These are phyloP conservation scores for Ascidia mentula DNA, from an alignment of 23 tunicate genomes.

Conservation along the genomic window DNA sequence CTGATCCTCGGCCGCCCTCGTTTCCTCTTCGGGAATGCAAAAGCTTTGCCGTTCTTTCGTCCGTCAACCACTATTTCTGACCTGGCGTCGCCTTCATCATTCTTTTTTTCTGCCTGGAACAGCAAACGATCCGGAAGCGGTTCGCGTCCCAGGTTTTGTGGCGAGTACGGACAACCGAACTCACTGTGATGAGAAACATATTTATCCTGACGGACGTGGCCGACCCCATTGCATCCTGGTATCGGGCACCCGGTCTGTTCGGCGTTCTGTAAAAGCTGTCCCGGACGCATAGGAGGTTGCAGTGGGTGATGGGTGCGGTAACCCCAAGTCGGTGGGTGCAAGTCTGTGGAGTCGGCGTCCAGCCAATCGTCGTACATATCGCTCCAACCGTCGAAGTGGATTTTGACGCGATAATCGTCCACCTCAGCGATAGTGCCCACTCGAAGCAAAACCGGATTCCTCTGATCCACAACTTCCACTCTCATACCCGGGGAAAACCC, in stretches of 20 bases:
- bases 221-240: conserved; percentile 62
- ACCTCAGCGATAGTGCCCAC: conserved; percentile 60
- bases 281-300: conserved; percentile 40
- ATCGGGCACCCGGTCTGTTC: conserved; percentile 59
- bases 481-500: conserved; percentile 40
- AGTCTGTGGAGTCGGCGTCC: conserved; percentile 62
- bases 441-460: conserved; percentile 62
- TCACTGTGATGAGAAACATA: conserved; percentile 65
- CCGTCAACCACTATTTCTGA: background rate
- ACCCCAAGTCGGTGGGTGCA: conserved; percentile 74
- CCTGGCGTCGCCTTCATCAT: background rate
- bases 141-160: conserved; percentile 39
- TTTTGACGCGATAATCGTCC: conserved; percentile 34
- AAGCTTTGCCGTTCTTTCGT: background rate
- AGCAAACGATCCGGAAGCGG: conserved; percentile 16
- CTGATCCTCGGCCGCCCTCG: conserved; percentile 3
- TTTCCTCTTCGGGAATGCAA: background rate
- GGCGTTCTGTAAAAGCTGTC: background rate
- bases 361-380: conserved; percentile 57
- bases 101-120: background rate
- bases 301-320: conserved; percentile 44
- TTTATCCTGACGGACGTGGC: conserved; percentile 45
- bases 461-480: conserved; percentile 73
- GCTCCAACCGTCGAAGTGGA: conserved; percentile 85
- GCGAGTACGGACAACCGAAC: conserved; percentile 82